Evolutionary conservation across 2,888 invertebrate genomes (phyloP).

Genomic region (Drosophila koepferae): DNA sequence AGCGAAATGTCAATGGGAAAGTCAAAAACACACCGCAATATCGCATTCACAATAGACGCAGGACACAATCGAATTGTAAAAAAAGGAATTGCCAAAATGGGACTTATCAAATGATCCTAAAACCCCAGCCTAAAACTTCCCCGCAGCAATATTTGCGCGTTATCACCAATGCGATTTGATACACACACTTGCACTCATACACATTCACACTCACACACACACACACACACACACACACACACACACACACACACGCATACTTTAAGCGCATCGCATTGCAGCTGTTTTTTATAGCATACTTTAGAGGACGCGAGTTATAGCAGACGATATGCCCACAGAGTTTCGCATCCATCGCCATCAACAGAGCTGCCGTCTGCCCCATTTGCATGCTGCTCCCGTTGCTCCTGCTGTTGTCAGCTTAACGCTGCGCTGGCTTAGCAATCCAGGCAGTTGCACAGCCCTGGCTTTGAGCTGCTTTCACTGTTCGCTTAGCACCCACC

Average conservation of each 20-base stretch:
- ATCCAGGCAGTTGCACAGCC: slow-evolving; percentile 10
- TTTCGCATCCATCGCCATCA: slow-evolving; percentile 33
- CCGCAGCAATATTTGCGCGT: slow-evolving; percentile 33
- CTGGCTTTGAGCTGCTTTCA: slow-evolving; percentile 41
- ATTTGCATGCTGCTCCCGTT: not conserved
- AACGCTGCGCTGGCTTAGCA: slow-evolving; percentile 58
- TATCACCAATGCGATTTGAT: slow-evolving; percentile 62
- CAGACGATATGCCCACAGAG: slow-evolving; percentile 31
- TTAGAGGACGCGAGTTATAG: slow-evolving; percentile 29
- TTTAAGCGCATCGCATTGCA: slow-evolving; percentile 26
- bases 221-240: not conserved
- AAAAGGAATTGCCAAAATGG: slow-evolving; percentile 31
- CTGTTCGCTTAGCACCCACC: slow-evolving; percentile 35
- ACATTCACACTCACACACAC: not conserved
- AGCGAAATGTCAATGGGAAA: slow-evolving; percentile 62
- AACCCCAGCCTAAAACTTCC: slow-evolving; percentile 1
- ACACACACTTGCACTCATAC: not conserved
- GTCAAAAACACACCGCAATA: slow-evolving; percentile 43
- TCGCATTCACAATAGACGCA: slow-evolving; percentile 50
- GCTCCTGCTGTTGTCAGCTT: slow-evolving; percentile 48
- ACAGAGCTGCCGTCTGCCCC: slow-evolving; percentile 8
- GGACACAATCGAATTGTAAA: slow-evolving; percentile 3
- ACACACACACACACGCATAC: not conserved
- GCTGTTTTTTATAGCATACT: slow-evolving; percentile 48
- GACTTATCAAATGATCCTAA: slow-evolving; percentile 41